Evolutionary conservation across 2,797 vertebrate genomes (phyloP).

Genomic region (Ispidina picta): DNA sequence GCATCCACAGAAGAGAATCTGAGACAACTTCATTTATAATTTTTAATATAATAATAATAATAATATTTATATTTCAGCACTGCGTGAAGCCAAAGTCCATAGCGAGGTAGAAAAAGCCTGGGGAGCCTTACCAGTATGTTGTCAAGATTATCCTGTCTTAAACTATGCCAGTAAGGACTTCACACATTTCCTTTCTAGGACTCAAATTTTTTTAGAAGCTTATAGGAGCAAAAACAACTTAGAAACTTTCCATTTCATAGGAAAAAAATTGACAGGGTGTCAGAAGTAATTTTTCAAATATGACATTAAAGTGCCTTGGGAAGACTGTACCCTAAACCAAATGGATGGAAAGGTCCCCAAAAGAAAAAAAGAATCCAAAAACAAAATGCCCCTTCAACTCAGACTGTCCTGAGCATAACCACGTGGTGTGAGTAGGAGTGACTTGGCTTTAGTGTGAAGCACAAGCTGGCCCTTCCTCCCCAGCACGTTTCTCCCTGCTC

Average conservation of each 20-base stretch:
- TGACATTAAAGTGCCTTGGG: neutral
- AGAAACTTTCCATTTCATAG: neutral
- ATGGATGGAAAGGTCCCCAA: neutral
- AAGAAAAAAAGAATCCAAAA: neutral
- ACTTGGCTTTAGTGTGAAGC: neutral
- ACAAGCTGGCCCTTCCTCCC: accelerated
- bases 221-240: neutral
- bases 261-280: neutral
- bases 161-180: neutral
- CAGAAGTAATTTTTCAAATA: neutral
- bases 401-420: neutral
- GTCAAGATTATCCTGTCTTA: neutral
- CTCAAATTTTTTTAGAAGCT: neutral
- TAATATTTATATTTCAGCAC: neutral
- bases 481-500: neutral
- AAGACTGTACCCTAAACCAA: neutral
- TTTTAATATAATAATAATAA: too few species aligned
- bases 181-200: neutral
- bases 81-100: neutral
- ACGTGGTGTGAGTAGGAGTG: neutral
- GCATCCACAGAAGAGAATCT: neutral
- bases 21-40: neutral
- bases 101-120: neutral
- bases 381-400: neutral
- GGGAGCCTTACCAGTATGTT: neutral